Percentiles rank a stretch among this genome's conserved stretches.
phyloP scores from a whole-genome alignment of 37 sponge, comb jelly and placozoan genomes.

The Spongilla lacustris region DNA sequence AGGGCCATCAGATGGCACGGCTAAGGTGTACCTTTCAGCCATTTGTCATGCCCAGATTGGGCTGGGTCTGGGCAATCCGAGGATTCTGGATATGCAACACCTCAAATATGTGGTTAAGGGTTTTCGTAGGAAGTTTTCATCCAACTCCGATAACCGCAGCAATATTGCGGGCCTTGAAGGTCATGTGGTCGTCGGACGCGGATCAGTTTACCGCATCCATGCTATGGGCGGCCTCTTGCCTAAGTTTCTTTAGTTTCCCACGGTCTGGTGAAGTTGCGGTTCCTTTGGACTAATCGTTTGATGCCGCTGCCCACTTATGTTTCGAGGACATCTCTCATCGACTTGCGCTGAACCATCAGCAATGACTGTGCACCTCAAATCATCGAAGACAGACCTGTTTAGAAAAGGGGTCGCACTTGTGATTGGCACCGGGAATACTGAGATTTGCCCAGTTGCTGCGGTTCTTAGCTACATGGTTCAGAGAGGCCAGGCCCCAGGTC shows the following conservation, averaged over 20 bases:
- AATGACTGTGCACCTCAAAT: conserved; percentile 1
- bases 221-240: conserved; percentile 24
- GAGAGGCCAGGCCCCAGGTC: not conserved
- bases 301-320: not conserved
- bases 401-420: not conserved
- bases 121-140: not conserved
- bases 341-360: not conserved
- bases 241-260: conserved; percentile 19
- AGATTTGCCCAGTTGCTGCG: conserved; percentile 20
- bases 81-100: not conserved
- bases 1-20: conserved; percentile 10
- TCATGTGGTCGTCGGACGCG: not conserved
- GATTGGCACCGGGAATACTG: not conserved
- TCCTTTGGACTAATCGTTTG: not conserved
- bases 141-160: not conserved
- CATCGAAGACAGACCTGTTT: conserved; percentile 23
- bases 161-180: not conserved
- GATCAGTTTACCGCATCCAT: not conserved
- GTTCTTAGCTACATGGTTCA: not conserved
- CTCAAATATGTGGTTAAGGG: conserved; percentile 6
- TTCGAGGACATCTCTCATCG: not conserved
- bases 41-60: conserved; percentile 31
- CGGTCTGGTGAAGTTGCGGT: conserved; percentile 5
- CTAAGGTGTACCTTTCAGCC: conserved; percentile 20
- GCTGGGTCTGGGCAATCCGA: conserved; percentile 26